These are phyloP conservation scores for Erpornis zantholeuca DNA, from an alignment of 2,113 vertebrate genomes.

Conservation along the genomic window DNA sequence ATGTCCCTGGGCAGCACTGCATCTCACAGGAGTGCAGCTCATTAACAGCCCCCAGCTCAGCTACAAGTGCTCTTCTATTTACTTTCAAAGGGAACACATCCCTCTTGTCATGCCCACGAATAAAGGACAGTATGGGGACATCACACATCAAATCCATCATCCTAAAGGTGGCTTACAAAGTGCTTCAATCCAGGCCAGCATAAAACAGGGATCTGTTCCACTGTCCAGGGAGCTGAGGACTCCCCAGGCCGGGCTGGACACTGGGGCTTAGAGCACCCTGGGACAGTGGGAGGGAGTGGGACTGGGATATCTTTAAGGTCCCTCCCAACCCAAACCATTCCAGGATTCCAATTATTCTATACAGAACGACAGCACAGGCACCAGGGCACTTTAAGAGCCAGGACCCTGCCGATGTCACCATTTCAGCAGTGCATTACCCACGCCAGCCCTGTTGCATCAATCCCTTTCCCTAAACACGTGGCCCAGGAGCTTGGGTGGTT, in stretches of 20 bases:
- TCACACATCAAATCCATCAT: background rate
- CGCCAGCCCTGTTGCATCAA: background rate
- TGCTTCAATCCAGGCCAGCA: background rate
- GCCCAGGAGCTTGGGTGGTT: background rate
- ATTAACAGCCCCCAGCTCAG: background rate
- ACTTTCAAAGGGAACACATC: background rate
- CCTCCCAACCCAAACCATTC: background rate
- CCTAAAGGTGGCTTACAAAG: too few species aligned
- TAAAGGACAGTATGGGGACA: background rate
- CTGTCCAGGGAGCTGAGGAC: background rate
- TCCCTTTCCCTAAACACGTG: background rate
- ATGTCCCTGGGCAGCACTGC: background rate
- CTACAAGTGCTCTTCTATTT: rapidly evolving
- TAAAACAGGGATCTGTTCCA: background rate
- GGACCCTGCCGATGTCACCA: background rate
- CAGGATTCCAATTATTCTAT: background rate
- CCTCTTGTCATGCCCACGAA: background rate
- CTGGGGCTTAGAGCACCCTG: background rate
- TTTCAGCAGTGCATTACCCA: background rate
- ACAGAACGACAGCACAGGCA: rapidly evolving
- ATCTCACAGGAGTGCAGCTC: background rate
- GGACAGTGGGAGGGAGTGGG: background rate
- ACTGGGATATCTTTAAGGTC: background rate
- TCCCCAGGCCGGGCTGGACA: background rate
- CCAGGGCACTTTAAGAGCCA: background rate